Evolutionary conservation across 1,140 invertebrate genomes (phyloP), one percentile per base, ranked within the genome.

Genomic region (Capitella teleta): DNA sequence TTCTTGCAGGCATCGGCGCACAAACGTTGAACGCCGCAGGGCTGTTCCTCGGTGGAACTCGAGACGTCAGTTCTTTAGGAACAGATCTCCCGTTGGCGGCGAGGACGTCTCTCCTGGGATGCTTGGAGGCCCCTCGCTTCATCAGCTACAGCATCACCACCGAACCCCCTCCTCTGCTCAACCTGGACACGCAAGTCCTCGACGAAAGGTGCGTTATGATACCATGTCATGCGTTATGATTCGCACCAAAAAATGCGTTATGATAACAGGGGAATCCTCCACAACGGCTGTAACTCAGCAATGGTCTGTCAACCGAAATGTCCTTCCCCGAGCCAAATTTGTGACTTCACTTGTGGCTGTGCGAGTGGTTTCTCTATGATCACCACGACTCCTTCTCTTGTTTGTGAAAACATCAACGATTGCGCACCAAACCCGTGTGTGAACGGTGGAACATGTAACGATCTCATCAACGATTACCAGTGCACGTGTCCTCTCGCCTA

Each of bases 381-480:
- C 16, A 1, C 28, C 40, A n/a, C 21, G 14, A 36, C 18, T 28
- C 42, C 49, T 16, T 12, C 4, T 16, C 16, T 51, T 21, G 28
- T 36, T 23, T 26, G 51, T 38, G 23, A 56, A 0, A 43, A 55
- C 12, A 57, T 66, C 18, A 46, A 65, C 48, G 60, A 62, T 28
- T 65, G 63, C 49, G 77, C 78, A 0, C 83, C 83, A 5, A 82
- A 80, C 58, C 89, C 90, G 0, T 96, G 91, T 62, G 81, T 89
- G 60, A 93, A 96, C 60, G 83, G 83, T 1, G 90, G 87, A 0
- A 87, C 83, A 0, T 96, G 92, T 63, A 78, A 45, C 2, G 60
- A 63, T 45, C 23, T 28, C n/a, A 49, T 59, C 10, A 43, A 53
- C 18, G 52, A 52, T 16, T 66, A 70, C 49, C 43, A 41, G n/a